These are phyloP conservation scores for Mizuhopecten yessoensis DNA, from an alignment of 1,140 invertebrate genomes.

Conservation along the genomic window DNA sequence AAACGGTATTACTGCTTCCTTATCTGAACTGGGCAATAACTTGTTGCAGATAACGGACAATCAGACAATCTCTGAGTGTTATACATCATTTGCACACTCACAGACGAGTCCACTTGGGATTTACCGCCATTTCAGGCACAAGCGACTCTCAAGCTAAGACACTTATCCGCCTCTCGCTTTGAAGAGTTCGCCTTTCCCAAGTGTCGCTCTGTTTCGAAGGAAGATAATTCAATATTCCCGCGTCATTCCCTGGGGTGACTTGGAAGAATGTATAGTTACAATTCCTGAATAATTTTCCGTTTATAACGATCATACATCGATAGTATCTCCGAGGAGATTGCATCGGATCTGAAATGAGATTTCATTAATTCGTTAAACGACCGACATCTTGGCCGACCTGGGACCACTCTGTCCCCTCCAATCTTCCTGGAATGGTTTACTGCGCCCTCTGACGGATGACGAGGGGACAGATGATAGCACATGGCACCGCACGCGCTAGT, in stretches of 20 bases:
- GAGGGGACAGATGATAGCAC: slow-evolving; percentile 20
- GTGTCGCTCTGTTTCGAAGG: background rate
- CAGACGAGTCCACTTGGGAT: background rate
- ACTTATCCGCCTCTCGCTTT: background rate
- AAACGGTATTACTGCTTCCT: background rate
- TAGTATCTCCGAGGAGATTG: slow-evolving; percentile 5
- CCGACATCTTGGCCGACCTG: slow-evolving; percentile 1
- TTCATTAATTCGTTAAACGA: slow-evolving; percentile 34
- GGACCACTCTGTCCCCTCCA: slow-evolving; percentile 9
- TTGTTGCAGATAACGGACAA: background rate
- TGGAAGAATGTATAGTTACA: background rate
- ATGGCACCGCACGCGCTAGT: background rate
- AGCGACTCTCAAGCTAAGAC: slow-evolving; percentile 21
- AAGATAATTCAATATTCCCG: background rate
- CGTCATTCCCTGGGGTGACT: background rate
- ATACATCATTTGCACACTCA: slow-evolving; percentile 1
- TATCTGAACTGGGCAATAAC: background rate
- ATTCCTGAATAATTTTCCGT: slow-evolving; percentile 28
- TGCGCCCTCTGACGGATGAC: background rate
- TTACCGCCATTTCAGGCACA: background rate
- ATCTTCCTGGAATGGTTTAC: slow-evolving; percentile 16
- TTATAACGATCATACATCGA: slow-evolving; percentile 39
- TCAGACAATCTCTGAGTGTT: background rate
- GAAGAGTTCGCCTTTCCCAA: slow-evolving; percentile 24
- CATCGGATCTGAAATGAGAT: background rate